phyloP scores from a whole-genome alignment of 1,140 invertebrate genomes.

The Tetramorium simillimum region DNA sequence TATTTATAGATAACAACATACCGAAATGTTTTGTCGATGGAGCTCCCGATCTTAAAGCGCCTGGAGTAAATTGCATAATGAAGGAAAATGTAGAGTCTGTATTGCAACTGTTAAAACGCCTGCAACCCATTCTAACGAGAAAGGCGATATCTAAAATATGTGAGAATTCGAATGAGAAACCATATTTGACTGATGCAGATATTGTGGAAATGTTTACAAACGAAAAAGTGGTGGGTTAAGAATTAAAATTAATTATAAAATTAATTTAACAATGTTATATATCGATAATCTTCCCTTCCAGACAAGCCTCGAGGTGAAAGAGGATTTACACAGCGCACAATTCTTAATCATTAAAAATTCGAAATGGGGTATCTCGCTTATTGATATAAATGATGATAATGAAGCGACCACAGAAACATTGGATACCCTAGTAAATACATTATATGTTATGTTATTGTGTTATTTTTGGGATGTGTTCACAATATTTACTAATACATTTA shows the following conservation, averaged over 20 bases:
- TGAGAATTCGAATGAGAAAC: slow-evolving; percentile 83
- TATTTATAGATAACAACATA: slow-evolving; percentile 85
- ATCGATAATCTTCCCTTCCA: slow-evolving; percentile 71
- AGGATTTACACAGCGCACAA: slow-evolving; percentile 88
- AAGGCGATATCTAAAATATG: slow-evolving; percentile 87
- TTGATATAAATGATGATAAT: slow-evolving; percentile 83
- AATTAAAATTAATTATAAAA: slow-evolving; percentile 24
- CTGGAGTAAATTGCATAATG: slow-evolving; percentile 87
- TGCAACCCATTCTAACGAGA: slow-evolving; percentile 87
- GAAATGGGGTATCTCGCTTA: slow-evolving; percentile 88
- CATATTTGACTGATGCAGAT: slow-evolving; percentile 87
- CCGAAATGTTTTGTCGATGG: slow-evolving; percentile 85
- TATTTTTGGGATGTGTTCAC: neutral
- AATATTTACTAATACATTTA: slow-evolving; percentile 12
- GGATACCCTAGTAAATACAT: slow-evolving; percentile 78
- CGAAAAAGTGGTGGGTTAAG: slow-evolving; percentile 77
- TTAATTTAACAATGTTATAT: slow-evolving; percentile 26
- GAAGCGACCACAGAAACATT: slow-evolving; percentile 75
- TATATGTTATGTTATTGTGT: neutral
- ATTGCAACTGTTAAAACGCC: slow-evolving; percentile 86
- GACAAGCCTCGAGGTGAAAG: slow-evolving; percentile 83
- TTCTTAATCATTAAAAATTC: slow-evolving; percentile 90
- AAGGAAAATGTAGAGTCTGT: slow-evolving; percentile 87
- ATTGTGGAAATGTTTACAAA: slow-evolving; percentile 81
- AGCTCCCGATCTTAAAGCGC: slow-evolving; percentile 81